phyloP scores from a whole-genome alignment of 35 echinoderm and acorn worm species.

The Anneissia japonica region DNA sequence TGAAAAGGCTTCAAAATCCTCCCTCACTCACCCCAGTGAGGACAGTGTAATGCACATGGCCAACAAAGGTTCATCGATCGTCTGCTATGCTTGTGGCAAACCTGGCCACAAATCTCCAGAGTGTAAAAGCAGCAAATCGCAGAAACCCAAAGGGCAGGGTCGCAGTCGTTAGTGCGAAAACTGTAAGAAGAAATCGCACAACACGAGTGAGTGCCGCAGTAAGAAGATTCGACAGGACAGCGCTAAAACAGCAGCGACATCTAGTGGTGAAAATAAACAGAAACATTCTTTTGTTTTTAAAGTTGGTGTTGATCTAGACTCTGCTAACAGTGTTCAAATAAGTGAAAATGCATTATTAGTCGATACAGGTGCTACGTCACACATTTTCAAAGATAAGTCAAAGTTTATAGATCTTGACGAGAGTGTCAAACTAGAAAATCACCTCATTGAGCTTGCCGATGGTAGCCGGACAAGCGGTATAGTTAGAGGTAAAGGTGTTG shows the following conservation, averaged over 20 bases:
- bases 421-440: neutral
- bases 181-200: neutral
- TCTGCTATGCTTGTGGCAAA: slow-evolving; percentile 26
- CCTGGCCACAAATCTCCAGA: slow-evolving; percentile 12
- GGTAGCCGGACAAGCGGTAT: neutral
- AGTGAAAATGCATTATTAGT: neutral
- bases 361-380: neutral
- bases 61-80: neutral
- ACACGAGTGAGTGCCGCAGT: slow-evolving; percentile 14
- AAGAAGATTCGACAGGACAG: slow-evolving; percentile 14
- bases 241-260: slow-evolving; percentile 1
- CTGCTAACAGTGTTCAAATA: neutral
- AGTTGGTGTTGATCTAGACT: neutral
- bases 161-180: slow-evolving; percentile 16
- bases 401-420: neutral
- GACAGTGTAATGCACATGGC: neutral
- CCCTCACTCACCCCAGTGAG: neutral
- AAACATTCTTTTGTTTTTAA: neutral
- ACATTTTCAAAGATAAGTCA: neutral
- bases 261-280: neutral
- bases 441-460: slow-evolving; percentile 2
- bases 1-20: slow-evolving; percentile 11
- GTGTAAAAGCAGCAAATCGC: slow-evolving; percentile 16
- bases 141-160: neutral
- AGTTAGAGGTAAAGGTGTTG: slow-evolving; percentile 5